These are phyloP conservation scores for Odontamblyopus rebecca DNA, from an alignment of 2,797 vertebrate species.

Conservation along the genomic window DNA sequence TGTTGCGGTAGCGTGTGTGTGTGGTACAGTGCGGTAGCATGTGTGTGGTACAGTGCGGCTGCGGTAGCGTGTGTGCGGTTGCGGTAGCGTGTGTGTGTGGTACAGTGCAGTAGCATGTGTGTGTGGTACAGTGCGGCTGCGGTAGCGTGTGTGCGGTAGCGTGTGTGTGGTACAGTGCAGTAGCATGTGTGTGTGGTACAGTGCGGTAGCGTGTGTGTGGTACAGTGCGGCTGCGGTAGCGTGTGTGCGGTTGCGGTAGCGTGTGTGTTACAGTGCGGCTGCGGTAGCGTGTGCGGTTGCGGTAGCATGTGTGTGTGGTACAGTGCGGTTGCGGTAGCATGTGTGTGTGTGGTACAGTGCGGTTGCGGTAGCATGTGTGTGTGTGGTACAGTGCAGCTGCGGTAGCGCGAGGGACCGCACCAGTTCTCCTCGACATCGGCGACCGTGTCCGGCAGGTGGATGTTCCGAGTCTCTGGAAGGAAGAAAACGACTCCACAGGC, in stretches of 20 bases:
- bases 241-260: too few relatives aligned
- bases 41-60: too few relatives aligned
- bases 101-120: too few relatives aligned
- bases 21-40: too few relatives aligned
- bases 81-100: too few relatives aligned
- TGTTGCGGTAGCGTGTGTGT: too few relatives aligned
- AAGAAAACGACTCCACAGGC: constrained; percentile 74
- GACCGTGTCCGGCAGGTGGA: constrained; percentile 86
- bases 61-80: too few relatives aligned
- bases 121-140: too few relatives aligned
- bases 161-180: not conserved
- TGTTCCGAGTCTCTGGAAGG: constrained; percentile 86
- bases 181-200: not conserved
- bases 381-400: not conserved
- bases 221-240: too few relatives aligned
- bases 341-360: not conserved
- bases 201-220: too few relatives aligned
- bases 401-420: constrained; percentile 35
- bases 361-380: too few relatives aligned
- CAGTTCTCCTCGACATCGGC: constrained; percentile 81
- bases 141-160: not conserved
- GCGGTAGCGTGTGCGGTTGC: not conserved
- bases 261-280: not conserved
- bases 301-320: not conserved
- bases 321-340: not conserved